phyloP scores from a whole-genome alignment of 2,113 vertebrate species.

The Brevimyrus niger region DNA sequence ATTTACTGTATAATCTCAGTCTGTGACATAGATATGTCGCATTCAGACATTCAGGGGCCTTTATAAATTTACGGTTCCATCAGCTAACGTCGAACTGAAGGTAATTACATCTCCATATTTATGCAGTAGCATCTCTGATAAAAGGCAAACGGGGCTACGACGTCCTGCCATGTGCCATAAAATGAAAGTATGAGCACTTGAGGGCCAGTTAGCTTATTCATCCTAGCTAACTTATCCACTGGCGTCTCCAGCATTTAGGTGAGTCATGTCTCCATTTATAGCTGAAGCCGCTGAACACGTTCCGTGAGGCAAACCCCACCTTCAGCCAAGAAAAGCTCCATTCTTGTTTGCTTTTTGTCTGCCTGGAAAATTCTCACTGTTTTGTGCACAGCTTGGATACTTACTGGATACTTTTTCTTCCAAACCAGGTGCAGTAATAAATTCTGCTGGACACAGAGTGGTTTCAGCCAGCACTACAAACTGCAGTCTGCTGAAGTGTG shows the following conservation, averaged over 20 bases:
- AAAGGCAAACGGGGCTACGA: background rate
- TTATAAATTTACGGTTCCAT: background rate
- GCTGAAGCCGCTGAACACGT: background rate
- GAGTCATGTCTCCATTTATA: background rate
- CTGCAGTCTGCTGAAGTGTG: background rate
- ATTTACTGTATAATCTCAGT: background rate
- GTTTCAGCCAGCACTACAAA: background rate
- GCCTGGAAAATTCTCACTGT: background rate
- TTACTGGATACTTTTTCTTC: background rate
- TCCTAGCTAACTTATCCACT: background rate
- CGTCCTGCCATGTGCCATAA: background rate
- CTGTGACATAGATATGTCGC: background rate
- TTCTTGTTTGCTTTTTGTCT: conserved; percentile 9
- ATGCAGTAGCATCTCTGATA: background rate
- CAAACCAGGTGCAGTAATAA: background rate
- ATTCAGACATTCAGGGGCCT: background rate
- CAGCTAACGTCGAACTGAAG: background rate
- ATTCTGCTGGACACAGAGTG: background rate
- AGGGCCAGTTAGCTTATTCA: background rate
- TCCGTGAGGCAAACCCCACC: background rate
- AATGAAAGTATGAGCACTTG: background rate
- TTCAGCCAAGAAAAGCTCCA: background rate
- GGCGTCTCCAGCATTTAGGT: background rate
- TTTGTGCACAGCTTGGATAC: background rate
- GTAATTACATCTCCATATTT: background rate